Conservation (phyloP, 2,113 vertebrate genomes). For the Manacus vitellinus region DNA sequence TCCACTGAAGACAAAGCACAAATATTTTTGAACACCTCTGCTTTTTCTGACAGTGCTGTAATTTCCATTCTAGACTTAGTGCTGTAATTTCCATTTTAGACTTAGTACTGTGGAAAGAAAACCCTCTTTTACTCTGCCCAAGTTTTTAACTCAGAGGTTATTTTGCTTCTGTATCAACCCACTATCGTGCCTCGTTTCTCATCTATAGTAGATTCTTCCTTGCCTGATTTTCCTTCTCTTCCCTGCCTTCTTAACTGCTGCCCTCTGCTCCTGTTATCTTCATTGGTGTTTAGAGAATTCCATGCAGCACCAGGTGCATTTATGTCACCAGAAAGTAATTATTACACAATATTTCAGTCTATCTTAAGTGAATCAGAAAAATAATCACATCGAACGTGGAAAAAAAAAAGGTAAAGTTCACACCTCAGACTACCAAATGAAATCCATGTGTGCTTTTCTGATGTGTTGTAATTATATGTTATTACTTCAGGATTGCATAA, state of each 20-base stretch:
- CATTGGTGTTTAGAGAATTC: neutral
- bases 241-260: neutral
- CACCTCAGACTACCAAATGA: slow-evolving; percentile 3
- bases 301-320: neutral
- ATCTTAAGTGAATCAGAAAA: slow-evolving; percentile 8
- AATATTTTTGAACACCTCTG: neutral
- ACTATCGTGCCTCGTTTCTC: neutral
- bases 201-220: neutral
- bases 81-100: neutral
- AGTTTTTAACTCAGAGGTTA: neutral
- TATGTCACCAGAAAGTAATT: neutral
- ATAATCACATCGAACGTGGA: neutral
- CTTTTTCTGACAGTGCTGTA: neutral
- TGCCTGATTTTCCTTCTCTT: neutral
- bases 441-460: neutral
- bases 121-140: neutral
- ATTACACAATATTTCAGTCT: neutral
- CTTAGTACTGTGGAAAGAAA: neutral
- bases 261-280: neutral
- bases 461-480: slow-evolving; percentile 4
- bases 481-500: slow-evolving; percentile 34
- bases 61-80: neutral
- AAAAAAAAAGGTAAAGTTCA: neutral
- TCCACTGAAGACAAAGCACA: neutral
- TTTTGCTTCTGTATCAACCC: neutral